Evolutionary conservation across 2,797 vertebrate species (phyloP).

Genomic region (Alca torda): DNA sequence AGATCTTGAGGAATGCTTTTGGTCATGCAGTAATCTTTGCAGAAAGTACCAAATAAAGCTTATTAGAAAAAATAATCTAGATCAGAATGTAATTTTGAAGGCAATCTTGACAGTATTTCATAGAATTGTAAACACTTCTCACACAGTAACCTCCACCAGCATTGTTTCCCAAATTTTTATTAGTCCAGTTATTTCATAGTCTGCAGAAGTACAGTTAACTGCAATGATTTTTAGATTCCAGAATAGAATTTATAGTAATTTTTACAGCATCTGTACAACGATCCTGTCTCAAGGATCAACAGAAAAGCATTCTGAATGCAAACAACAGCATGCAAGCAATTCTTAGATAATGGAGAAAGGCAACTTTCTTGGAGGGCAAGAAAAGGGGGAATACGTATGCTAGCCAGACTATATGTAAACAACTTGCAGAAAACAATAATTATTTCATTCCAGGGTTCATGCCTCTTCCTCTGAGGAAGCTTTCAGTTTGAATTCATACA

Average conservation of each 20-base stretch:
- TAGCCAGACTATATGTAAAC: neutral
- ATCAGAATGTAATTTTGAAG: neutral
- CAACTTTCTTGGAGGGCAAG: neutral
- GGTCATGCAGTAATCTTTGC: neutral
- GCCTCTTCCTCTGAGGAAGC: neutral
- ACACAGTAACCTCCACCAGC: neutral
- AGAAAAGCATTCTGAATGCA: neutral
- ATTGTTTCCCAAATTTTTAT: neutral
- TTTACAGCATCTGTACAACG: neutral
- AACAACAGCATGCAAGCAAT: neutral
- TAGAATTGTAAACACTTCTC: neutral
- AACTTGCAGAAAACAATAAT: neutral
- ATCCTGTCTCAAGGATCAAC: neutral
- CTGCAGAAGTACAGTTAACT: neutral
- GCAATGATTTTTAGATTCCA: neutral
- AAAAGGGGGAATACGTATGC: neutral
- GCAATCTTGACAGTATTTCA: neutral
- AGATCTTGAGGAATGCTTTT: slow-evolving; percentile 9
- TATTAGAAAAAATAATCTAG: neutral
- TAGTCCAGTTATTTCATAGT: neutral
- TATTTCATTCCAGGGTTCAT: neutral
- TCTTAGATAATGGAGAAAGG: neutral
- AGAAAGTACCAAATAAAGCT: neutral
- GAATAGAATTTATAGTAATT: neutral
- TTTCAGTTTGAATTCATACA: neutral